Evolutionary conservation across 2,797 vertebrate genomes (phyloP), one percentile per base, ranked within the genome.

Genomic region (Onychomys leucogaster): DNA sequence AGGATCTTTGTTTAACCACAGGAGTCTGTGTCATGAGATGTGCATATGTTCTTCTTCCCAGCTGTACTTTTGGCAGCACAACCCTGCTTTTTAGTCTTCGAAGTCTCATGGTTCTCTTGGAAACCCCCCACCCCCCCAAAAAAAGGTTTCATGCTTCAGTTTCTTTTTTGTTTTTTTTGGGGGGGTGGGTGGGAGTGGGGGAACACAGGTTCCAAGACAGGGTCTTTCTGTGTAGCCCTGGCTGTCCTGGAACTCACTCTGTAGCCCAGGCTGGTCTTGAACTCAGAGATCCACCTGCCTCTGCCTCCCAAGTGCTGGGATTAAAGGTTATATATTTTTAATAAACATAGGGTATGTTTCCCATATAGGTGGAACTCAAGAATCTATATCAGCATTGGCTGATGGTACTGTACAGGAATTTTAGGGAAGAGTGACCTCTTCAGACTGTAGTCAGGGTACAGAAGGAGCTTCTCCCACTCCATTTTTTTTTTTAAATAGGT

Each of bases 341-440:
- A 94, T 86, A 63, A 77, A 71, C 6, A 12, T 59, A 49, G 52
- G 93, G 23, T 73, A 14, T 96, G 23, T 82, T 95, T 92, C 29
- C 75, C 59, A 46, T 89, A 49, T 69, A 87, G 83, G 32, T 86
- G 27, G 67, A 85, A 84, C 61, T 93, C 73, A 84, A 89, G 63
- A 90, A 75, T 93, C 88, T 43, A n/a, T 89, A 25, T 95, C 81
- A 90, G 78, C 55, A 21, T 55, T 88, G 76, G 89, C 77, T 55
- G 80, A 82, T 84, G 91, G 80, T 77, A 69, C 37, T 59, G 0
- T 19, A 19, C 1, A 71, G 41, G 75, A 94, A 95, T 94, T 92
- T 95, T 41, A 89, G 73, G 91, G 46, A 80, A 91, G 89, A 90
- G 9, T 83, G 83, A 89, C 91, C 87, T 69, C 76, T 94, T 96